Percentiles rank a stretch among this genome's conserved stretches.
phyloP scores from a whole-genome alignment of 2,113 vertebrate species.

The Aramus guarauna region DNA sequence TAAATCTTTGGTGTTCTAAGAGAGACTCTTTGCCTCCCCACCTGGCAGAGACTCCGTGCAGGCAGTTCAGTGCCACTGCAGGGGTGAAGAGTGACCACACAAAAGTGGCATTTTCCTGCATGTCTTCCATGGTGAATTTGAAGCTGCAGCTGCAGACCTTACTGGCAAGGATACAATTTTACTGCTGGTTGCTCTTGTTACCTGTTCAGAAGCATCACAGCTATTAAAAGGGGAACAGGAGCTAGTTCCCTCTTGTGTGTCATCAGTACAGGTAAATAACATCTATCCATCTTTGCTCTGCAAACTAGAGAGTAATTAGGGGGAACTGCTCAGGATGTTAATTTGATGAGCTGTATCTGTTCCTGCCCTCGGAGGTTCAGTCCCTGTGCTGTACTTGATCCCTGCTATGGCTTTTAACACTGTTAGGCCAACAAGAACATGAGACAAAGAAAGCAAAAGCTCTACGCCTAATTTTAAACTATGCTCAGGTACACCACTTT shows the following conservation, averaged over 20 bases:
- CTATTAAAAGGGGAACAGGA: background rate
- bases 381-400: accelerated
- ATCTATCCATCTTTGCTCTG: background rate
- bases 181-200: background rate
- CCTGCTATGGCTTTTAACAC: background rate
- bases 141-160: background rate
- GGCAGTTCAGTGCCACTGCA: background rate
- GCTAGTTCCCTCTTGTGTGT: background rate
- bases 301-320: background rate
- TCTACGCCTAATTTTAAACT: background rate
- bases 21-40: background rate
- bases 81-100: background rate
- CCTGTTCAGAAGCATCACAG: background rate
- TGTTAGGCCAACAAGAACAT: accelerated
- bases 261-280: conserved; percentile 4
- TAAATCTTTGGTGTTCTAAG: background rate
- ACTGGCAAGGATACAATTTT: background rate
- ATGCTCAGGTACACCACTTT: background rate
- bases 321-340: background rate
- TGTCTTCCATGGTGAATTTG: background rate
- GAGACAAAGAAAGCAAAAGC: background rate
- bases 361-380: background rate
- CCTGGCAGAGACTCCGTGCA: background rate
- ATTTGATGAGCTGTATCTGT: background rate
- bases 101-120: background rate